Evolutionary conservation across 1,140 invertebrate species (phyloP).

Genomic region (Scaptomyza pallida): DNA sequence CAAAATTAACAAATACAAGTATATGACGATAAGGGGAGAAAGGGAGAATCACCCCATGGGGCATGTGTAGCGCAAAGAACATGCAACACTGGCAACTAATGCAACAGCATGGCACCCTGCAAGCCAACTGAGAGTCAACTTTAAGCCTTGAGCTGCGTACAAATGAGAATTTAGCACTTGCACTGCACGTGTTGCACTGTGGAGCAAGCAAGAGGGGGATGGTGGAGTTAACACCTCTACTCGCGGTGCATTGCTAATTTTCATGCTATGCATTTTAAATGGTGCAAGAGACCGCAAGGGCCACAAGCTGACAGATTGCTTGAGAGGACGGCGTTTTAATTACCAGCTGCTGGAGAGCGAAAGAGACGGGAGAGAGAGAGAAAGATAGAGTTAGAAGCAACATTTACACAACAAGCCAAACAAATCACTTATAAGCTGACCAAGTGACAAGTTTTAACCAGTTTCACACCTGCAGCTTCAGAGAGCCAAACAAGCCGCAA

Average conservation of each 20-base stretch:
- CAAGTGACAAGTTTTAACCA: constrained; percentile 56
- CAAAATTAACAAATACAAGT: constrained; percentile 74
- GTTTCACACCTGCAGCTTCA: constrained; percentile 35
- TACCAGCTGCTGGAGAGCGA: constrained; percentile 16
- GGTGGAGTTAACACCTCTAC: constrained; percentile 9
- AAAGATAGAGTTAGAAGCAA: background rate
- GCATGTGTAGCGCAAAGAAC: constrained; percentile 1
- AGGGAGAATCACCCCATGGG: constrained; percentile 2
- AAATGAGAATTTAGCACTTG: constrained; percentile 65
- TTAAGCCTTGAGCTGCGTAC: constrained; percentile 37
- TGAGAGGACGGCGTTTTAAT: constrained; percentile 62
- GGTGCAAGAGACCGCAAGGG: background rate
- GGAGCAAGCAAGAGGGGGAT: background rate
- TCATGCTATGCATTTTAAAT: constrained; percentile 60
- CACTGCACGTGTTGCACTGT: constrained; percentile 16
- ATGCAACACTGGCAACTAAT: constrained; percentile 16
- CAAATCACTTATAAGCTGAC: constrained; percentile 69
- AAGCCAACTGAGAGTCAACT: constrained; percentile 19
- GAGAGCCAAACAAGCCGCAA: constrained; percentile 39
- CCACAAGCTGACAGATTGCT: constrained; percentile 22
- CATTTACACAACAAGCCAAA: constrained; percentile 29
- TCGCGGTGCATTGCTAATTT: constrained; percentile 36
- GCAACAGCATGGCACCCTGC: constrained; percentile 24
- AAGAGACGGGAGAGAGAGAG: too few relatives aligned
- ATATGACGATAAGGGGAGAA: background rate